Evolutionary conservation across 1,140 invertebrate genomes (phyloP), one percentile per base, ranked within the genome.

Genomic region (Magallana gigas): DNA sequence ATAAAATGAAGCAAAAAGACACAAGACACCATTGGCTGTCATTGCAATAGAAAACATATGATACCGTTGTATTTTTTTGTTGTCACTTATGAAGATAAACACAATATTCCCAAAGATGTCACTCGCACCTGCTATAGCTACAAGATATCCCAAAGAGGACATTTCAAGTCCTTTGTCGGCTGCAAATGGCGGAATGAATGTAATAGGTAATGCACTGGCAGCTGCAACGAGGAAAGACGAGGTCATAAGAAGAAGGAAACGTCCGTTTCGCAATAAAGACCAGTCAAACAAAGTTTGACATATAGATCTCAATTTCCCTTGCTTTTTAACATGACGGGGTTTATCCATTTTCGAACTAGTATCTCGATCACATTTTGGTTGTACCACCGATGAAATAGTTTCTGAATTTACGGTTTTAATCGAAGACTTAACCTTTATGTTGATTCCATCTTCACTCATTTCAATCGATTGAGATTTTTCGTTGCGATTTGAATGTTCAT

Each of bases 31-130:
- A 87, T 57, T 64, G 16, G 57, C 64, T 0, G 29, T 64, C 11
- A 87, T 36, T 14, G 48, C 81, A 16, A 87, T 71, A 9, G 82
- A 16, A 60, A 87, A 68, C 57, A 87, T 84, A 6, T 87, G 86
- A 36, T 83, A 62, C 82, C 82, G 64, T 56, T 81, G 12, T 9
- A 87, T n/a, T 57, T 68, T 58, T 7, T 56, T 81, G 23, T 56
- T 64, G 36, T 87, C 86, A 18, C 48, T 62, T 8, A 87, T n/a
- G 11, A 87, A 57, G 8, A 62, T 62, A 68, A 60, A 58, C 57
- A 59, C 14, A 18, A 62, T 23, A 6, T 62, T 57, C 4, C 81
- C 59, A 29, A 87, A 48, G n/a, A 87, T 16, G 23, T 87, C 86
- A 23, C 64, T 56, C 16, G 36, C 86, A 68, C 71, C 82, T 3